Base-by-base conservation (phyloP, 2,113 vertebrate genomes). In the Cavia porcellus region DNA sequence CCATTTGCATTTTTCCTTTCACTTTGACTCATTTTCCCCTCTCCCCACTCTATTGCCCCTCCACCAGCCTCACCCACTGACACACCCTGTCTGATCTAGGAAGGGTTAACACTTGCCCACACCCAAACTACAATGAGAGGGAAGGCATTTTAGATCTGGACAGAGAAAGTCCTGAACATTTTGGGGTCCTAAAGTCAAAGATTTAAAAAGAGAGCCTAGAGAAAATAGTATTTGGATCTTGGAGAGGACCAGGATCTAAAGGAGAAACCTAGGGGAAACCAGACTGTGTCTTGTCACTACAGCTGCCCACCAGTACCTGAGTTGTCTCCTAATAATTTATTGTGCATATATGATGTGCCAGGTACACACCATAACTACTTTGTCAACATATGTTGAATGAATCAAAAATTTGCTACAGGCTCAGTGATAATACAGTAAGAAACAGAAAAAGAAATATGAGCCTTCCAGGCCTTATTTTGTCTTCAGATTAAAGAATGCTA, bases 1-100 rank as follows among this genome's bases (percentile, higher is more conserved):
- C 91, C 86, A 98, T 98, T 98, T 98, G 97, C 97, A 98, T 98
- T 96, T 98, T 98, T 89, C 97, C 89, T 98, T 98, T 98, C 97
- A 61, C 42, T 98, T 83, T 98, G 98, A 98, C 95, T 98, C 97
- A 97, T 77, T 95, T 98, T 97, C 96, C 89, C 96, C 68, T 96
- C 62, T 97, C 96, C 52, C 89, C 92, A 95, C 92, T 85, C 95
- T 88, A 80, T 35, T 93, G 94, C 93, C 92, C 92, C 83, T 96
- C 90, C n/a, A 81, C 80, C 61, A 92, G 91, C 88, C 93, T 94
- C 95, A 94, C 96, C 93, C 91, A 93, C 38, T 45, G 72, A 81
- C 95, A 96, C 86, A 97, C 97, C 90, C 97, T 95, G 70, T 77
- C 84, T 96, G 70, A 95, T 86, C 77, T 96, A 94, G 74, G 86